These are phyloP conservation scores for Charina bottae DNA, from an alignment of 2,113 vertebrate genomes.

Conservation along the genomic window DNA sequence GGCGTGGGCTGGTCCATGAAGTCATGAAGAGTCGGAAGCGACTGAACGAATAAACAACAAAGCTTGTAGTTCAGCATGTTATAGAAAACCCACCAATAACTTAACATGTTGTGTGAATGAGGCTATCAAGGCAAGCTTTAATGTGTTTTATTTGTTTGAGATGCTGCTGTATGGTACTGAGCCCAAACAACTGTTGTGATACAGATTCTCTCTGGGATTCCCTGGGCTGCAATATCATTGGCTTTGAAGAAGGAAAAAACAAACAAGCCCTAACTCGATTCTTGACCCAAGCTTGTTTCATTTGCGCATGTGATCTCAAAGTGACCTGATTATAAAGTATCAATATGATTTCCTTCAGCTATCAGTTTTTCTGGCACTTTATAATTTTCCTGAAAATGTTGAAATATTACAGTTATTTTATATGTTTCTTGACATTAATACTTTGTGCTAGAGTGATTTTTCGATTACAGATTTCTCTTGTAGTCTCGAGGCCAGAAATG, in stretches of 20 bases:
- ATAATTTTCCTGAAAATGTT: neutral
- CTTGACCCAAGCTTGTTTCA: neutral
- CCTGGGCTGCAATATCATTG: neutral
- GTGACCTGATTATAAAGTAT: neutral
- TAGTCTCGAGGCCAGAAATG: neutral
- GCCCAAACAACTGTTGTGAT: neutral
- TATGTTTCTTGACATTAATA: neutral
- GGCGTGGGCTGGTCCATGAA: no score
- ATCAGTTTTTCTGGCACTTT: neutral
- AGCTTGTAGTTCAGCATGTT: neutral
- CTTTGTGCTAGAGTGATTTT: neutral
- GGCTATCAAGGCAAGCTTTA: neutral
- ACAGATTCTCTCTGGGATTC: neutral
- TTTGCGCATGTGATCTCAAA: neutral
- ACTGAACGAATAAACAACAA: no score
- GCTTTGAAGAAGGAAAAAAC: neutral
- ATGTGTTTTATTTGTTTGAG: neutral
- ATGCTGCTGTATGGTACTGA: neutral
- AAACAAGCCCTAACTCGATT: neutral
- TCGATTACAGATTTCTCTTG: neutral
- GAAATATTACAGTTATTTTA: slow-evolving; percentile 1
- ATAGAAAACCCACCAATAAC: neutral
- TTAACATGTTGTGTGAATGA: neutral
- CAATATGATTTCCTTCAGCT: neutral
- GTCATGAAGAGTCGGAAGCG: no score